Percentiles rank a stretch among this genome's conserved stretches.
These are phyloP conservation scores for Sarcophaga variegata DNA, from an alignment of 2,888 invertebrate genomes.

Conservation along the genomic window DNA sequence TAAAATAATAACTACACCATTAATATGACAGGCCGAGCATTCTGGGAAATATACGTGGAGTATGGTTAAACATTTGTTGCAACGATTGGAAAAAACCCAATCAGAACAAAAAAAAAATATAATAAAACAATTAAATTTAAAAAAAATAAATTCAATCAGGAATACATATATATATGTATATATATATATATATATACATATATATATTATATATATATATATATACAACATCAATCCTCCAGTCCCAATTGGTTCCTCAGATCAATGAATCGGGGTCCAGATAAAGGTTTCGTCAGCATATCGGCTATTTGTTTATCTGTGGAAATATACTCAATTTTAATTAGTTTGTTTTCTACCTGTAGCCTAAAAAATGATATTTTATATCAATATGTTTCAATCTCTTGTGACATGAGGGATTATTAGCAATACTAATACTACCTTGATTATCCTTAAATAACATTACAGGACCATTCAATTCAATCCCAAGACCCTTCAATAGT, in stretches of 20 bases:
- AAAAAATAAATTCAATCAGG: not conserved
- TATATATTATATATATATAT: too few relatives aligned
- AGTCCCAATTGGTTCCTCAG: slow-evolving; percentile 19
- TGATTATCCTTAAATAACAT: slow-evolving; percentile 64
- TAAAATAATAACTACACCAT: too few relatives aligned
- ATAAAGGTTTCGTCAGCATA: slow-evolving; percentile 63
- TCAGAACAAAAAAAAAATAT: slow-evolving; percentile 20
- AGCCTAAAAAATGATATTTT: slow-evolving; percentile 69
- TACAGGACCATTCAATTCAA: slow-evolving; percentile 31
- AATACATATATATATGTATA: too few relatives aligned
- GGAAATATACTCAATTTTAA: slow-evolving; percentile 65
- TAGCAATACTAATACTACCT: slow-evolving; percentile 68
- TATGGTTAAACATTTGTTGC: slow-evolving; percentile 43
- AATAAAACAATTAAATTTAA: too few relatives aligned
- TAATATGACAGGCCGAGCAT: not conserved
- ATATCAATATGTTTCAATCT: slow-evolving; percentile 69
- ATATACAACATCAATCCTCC: too few relatives aligned
- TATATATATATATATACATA: too few relatives aligned
- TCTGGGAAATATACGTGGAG: slow-evolving; percentile 14
- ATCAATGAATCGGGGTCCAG: slow-evolving; percentile 41
- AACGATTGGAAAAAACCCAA: slow-evolving; percentile 45
- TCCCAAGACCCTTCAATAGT: slow-evolving; percentile 34
- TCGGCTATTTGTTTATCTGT: slow-evolving; percentile 65
- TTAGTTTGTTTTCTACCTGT: slow-evolving; percentile 66
- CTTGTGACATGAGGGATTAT: slow-evolving; percentile 66